Evolutionary conservation across 2,888 invertebrate genomes (phyloP).

Genomic region (Thecocarcelia acutangulata): DNA sequence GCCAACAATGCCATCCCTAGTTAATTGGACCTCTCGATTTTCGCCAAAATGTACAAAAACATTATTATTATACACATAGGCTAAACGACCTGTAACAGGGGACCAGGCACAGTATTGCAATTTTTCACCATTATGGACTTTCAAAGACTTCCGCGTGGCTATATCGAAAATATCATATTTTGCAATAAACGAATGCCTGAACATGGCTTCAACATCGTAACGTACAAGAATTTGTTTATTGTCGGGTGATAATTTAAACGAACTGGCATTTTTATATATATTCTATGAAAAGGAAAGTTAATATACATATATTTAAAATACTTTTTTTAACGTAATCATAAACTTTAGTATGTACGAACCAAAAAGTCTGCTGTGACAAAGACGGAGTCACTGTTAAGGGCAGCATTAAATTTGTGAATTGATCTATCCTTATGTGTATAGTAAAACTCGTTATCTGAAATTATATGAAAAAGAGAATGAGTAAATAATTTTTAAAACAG

Average conservation of each 20-base stretch:
- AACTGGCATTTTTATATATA: constrained; percentile 76
- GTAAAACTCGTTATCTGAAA: constrained; percentile 83
- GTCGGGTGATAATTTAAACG: constrained; percentile 78
- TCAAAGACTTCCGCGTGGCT: constrained; percentile 81
- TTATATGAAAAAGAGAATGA: constrained; percentile 32
- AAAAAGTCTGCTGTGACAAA: constrained; percentile 74
- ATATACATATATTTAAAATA: not conserved
- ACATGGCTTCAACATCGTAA: constrained; percentile 79
- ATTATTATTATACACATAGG: constrained; percentile 87
- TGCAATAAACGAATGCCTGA: constrained; percentile 85
- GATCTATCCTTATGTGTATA: constrained; percentile 78
- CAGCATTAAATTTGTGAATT: constrained; percentile 82
- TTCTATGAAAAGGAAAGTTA: constrained; percentile 72
- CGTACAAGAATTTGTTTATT: constrained; percentile 78
- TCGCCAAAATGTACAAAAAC: constrained; percentile 82
- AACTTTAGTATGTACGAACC: constrained; percentile 72
- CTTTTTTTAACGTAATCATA: not conserved
- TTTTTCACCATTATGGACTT: constrained; percentile 82
- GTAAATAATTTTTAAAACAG: no score
- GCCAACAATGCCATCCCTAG: constrained; percentile 84
- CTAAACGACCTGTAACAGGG: constrained; percentile 82
- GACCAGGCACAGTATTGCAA: constrained; percentile 86
- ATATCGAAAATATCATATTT: constrained; percentile 85
- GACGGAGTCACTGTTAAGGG: constrained; percentile 72
- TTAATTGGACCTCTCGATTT: constrained; percentile 82